Evolutionary conservation across 1,140 invertebrate species (phyloP).

Genomic region (Asbolus verrucosus): DNA sequence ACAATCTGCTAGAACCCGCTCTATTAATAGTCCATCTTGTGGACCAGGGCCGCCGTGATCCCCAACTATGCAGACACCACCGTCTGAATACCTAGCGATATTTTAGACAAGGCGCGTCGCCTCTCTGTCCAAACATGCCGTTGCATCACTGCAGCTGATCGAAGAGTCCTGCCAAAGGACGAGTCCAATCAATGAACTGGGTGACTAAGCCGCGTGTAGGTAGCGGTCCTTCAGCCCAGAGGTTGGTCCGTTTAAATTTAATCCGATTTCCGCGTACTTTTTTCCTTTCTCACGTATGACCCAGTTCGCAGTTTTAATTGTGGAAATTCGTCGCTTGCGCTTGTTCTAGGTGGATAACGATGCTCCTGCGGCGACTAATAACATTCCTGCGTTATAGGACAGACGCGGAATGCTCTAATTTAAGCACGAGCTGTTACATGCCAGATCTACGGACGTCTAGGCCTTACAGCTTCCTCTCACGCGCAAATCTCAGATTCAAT

Average conservation of each 20-base stretch:
- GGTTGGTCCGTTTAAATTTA: not conserved
- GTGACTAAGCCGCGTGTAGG: constrained; percentile 41
- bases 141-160: constrained; percentile 44
- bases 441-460: constrained; percentile 26
- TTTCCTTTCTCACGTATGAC: constrained; percentile 3
- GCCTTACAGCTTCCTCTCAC: constrained; percentile 10
- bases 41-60: not conserved
- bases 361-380: constrained; percentile 24
- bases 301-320: constrained; percentile 1
- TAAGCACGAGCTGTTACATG: constrained; percentile 33
- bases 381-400: constrained; percentile 45
- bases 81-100: constrained; percentile 19
- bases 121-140: constrained; percentile 30
- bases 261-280: constrained; percentile 4
- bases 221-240: constrained; percentile 23
- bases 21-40: constrained; percentile 21
- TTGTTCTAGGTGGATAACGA: constrained; percentile 17
- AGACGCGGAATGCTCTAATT: constrained; percentile 40
- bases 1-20: not conserved
- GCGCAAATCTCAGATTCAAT: constrained; percentile 1
- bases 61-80: constrained; percentile 29
- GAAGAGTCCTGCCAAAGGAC: constrained; percentile 47
- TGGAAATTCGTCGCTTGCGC: constrained; percentile 7
- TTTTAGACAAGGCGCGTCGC: constrained; percentile 18
- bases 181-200: constrained; percentile 50